A percentile compares a stretch with the other conserved stretches of the same genome.
Conservation (phyloP, 2,113 vertebrate genomes). For the Ceyx melanurus region DNA sequence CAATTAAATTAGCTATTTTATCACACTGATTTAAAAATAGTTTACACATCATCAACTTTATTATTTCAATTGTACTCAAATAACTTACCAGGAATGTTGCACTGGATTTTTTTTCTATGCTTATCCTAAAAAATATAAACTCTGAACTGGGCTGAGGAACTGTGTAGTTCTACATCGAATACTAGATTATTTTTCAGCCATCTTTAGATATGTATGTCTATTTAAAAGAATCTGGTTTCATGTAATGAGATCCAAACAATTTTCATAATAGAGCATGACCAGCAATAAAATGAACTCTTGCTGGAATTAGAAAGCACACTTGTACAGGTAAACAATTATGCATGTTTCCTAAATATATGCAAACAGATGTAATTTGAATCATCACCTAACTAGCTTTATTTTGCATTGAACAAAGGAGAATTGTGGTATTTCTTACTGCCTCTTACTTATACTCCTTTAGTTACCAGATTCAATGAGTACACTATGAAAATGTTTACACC, state of each 20-base stretch:
- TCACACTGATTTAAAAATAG: background rate
- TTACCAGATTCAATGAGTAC: background rate
- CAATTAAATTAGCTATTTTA: background rate
- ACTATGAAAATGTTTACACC: background rate
- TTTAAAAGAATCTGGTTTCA: background rate
- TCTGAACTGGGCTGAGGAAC: background rate
- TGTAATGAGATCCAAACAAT: background rate
- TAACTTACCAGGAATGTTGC: background rate
- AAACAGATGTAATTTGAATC: background rate
- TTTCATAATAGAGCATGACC: background rate
- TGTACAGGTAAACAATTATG: background rate
- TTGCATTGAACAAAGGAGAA: background rate
- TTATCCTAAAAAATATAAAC: background rate
- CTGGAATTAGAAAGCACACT: background rate
- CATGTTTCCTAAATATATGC: background rate
- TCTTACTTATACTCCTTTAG: background rate
- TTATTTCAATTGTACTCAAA: background rate
- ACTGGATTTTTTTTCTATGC: background rate
- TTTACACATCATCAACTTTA: background rate
- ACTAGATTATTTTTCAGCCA: background rate
- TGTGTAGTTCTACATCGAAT: background rate
- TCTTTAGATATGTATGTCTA: rapidly evolving
- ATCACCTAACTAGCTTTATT: background rate
- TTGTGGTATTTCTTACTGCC: background rate
- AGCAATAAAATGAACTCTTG: background rate